phyloP scores from a whole-genome alignment of 2,113 vertebrate species.

The Chelonoidis abingdonii region DNA sequence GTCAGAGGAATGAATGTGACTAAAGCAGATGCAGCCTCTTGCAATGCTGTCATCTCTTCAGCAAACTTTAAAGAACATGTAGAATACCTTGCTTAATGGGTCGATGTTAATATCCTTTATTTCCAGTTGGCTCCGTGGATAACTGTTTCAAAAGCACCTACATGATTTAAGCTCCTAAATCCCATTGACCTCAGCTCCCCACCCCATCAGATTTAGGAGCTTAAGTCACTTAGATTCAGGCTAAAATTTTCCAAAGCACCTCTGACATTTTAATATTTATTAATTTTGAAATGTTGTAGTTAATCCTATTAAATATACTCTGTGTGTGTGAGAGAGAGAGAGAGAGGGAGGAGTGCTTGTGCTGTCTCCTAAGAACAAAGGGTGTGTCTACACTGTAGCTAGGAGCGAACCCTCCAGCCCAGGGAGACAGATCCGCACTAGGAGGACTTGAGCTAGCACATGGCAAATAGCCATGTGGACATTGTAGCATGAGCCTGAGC shows the following conservation, averaged over 20 bases:
- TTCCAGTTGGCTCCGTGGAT: background rate
- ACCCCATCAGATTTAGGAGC: background rate
- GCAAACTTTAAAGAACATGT: background rate
- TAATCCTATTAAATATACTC: slow-evolving; percentile 1
- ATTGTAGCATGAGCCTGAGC: background rate
- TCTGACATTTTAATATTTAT: background rate
- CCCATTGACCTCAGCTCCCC: background rate
- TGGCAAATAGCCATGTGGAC: background rate
- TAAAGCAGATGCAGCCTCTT: slow-evolving; percentile 55
- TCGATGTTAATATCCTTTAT: background rate
- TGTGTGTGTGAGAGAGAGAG: background rate
- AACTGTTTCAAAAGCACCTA: rapidly evolving
- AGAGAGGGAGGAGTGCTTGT: background rate
- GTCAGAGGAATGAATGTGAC: slow-evolving; percentile 58
- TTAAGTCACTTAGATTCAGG: background rate
- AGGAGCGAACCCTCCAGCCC: background rate
- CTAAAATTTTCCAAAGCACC: background rate
- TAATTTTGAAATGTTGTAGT: slow-evolving; percentile 11
- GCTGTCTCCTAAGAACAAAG: background rate
- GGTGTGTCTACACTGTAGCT: background rate
- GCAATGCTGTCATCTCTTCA: slow-evolving; percentile 37
- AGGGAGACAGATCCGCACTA: background rate
- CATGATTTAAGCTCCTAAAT: background rate
- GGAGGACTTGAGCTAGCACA: background rate
- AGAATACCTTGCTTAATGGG: slow-evolving; percentile 19